These are phyloP conservation scores for Pseudoatta argentina DNA, from an alignment of 1,140 invertebrate species.

Conservation along the genomic window DNA sequence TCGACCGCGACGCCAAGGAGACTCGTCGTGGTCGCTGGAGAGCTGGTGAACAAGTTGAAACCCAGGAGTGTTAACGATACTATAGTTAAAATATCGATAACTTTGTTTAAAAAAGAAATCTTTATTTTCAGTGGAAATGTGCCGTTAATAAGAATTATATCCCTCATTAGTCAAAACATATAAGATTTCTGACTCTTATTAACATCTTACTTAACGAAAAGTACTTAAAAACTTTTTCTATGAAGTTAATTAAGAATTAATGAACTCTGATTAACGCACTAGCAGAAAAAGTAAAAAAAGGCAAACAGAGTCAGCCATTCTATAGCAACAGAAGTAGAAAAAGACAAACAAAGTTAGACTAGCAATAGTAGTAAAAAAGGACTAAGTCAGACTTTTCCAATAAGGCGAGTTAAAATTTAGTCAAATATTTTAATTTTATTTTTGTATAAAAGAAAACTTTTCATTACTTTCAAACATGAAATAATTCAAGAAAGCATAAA, in stretches of 20 bases:
- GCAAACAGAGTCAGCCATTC: neutral
- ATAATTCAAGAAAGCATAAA: neutral
- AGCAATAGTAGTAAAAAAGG: neutral
- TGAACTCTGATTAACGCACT: neutral
- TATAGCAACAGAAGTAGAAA: neutral
- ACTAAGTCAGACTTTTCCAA: neutral
- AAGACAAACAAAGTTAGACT: neutral
- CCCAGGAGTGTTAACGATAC: neutral
- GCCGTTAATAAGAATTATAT: neutral
- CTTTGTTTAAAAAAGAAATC: neutral
- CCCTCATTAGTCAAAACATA: neutral
- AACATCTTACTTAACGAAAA: no score
- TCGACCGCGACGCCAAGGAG: constrained; percentile 47
- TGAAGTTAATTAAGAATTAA: constrained; percentile 4
- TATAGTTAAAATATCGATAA: neutral
- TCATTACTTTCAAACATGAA: neutral
- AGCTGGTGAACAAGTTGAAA: constrained; percentile 41
- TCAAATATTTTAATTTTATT: constrained; percentile 19
- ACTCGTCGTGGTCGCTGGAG: constrained; percentile 30
- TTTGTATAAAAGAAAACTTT: neutral
- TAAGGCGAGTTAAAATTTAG: neutral
- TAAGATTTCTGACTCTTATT: neutral
- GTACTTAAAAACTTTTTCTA: constrained; percentile 8
- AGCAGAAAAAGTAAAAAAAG: constrained; percentile 3
- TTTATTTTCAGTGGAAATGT: neutral